Base-by-base conservation (phyloP, 2,888 invertebrate genomes). In the Drosophila algonquin region DNA sequence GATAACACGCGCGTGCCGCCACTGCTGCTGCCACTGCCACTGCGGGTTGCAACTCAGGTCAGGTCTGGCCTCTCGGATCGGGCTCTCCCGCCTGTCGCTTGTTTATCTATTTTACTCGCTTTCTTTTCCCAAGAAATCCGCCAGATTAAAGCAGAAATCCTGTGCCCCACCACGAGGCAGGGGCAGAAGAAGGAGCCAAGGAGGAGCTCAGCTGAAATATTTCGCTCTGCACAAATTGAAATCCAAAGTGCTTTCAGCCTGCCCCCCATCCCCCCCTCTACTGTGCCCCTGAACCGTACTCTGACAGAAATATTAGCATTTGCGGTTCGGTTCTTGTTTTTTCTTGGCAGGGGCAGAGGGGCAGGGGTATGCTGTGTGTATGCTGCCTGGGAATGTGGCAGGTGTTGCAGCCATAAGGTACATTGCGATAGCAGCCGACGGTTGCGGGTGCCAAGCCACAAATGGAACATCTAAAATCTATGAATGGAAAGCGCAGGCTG, bases 241-340 rank as follows among this genome's bases (percentile, higher is more conserved):
- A 87, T 89, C 86, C 90, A 81, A 86, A 86, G 90, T 84, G 89
- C 89, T 89, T 89, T 74, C 83, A 73, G 88, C 75, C 87, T 74
- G 58, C 58, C 59, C 44, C 63, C 51, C 32, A 18, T 44, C 14
- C 14, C 46, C 40, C 32, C 18, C 27, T 7, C 21, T 40, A n/a
- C 24, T 18, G 7, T 21, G 21, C 18, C 12, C 21, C 48, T 48
- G 51, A 56, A 69, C 48, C 72, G 58, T 58, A 65, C 68, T 76
- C 81, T 89, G 90, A 89, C 89, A 86, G 89, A 89, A 89, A 80
- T 86, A 86, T 86, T 83, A 86, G 81, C 85, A 89, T 86, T 89
- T 89, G 85, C 73, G 85, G 90, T 67, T 40, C 40, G 6, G 6
- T 35, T 35, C 18, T 18, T 18, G 18, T 35, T 40, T 14, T 40